These are phyloP conservation scores for Peromyscus eremicus DNA, from an alignment of 2,797 vertebrate genomes.

Conservation along the genomic window DNA sequence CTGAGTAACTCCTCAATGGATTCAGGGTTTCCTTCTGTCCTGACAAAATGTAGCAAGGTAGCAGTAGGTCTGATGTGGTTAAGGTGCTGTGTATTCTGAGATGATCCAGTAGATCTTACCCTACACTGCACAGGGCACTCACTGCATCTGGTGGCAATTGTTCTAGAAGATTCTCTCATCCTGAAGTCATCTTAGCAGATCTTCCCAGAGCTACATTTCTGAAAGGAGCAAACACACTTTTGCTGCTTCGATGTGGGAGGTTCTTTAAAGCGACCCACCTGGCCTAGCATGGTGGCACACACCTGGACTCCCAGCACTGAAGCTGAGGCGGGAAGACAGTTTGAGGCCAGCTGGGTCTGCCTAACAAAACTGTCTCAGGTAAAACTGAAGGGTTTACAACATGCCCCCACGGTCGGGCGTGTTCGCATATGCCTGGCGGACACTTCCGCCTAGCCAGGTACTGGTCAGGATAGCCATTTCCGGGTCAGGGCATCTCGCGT, in stretches of 20 bases:
- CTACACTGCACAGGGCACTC: neutral
- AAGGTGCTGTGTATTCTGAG: neutral
- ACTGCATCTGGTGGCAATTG: neutral
- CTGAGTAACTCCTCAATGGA: neutral
- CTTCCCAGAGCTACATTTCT: constrained; percentile 8
- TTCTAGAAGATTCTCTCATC: neutral
- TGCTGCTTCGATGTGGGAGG: neutral
- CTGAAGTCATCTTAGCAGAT: neutral
- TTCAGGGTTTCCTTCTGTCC: neutral
- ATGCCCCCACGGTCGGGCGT: too few relatives aligned
- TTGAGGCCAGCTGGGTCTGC: neutral
- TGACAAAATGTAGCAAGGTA: neutral
- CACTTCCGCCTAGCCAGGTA: too few relatives aligned
- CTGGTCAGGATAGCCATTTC: too few relatives aligned
- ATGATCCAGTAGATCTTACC: neutral
- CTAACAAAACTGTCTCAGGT: neutral
- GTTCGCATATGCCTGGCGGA: too few relatives aligned
- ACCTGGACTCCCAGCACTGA: neutral
- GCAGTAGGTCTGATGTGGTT: neutral
- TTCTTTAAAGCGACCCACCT: neutral
- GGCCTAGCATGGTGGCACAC: neutral
- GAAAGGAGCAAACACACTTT: neutral
- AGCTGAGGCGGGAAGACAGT: neutral
- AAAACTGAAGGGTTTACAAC: too few relatives aligned
- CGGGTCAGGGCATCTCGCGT: too few relatives aligned